Evolutionary conservation across 2,888 invertebrate genomes (phyloP).

Genomic region (Xestia sexstrigata): DNA sequence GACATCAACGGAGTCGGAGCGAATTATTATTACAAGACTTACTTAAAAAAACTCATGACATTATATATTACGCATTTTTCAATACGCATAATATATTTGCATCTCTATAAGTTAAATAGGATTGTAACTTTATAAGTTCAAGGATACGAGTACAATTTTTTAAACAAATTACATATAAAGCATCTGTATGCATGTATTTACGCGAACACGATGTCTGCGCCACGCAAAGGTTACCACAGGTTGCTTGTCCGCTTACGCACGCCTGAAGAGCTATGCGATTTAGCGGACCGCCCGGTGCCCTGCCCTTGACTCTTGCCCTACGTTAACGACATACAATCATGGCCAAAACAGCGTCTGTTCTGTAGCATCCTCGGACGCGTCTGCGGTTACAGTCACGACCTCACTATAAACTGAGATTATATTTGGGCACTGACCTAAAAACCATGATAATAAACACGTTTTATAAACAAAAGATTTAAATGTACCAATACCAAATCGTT

Average conservation of each 20-base stretch:
- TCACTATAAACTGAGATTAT: conserved; percentile 30
- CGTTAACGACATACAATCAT: conserved; percentile 69
- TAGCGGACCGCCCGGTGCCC: conserved; percentile 59
- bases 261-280: conserved; percentile 50
- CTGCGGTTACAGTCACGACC: conserved; percentile 37
- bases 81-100: conserved; percentile 1
- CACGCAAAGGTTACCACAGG: conserved; percentile 55
- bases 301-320: conserved; percentile 78
- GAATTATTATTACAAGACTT: conserved; percentile 3
- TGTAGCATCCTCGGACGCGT: conserved; percentile 52
- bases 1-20: neutral
- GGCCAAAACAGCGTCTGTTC: conserved; percentile 64
- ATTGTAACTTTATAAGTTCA: conserved; percentile 27
- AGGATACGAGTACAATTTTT: conserved; percentile 28
- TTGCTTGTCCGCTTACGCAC: conserved; percentile 44
- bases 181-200: conserved; percentile 13
- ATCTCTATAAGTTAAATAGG: neutral
- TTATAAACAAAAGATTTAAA: conserved; percentile 24
- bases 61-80: conserved; percentile 4
- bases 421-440: conserved; percentile 32
- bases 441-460: conserved; percentile 34
- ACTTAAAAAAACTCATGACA: neutral
- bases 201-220: conserved; percentile 26
- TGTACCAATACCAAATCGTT: conserved; percentile 32
- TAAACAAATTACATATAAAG: conserved; percentile 14